Evolutionary conservation across 2,797 vertebrate genomes (phyloP).

Genomic region (Halcyon badia): DNA sequence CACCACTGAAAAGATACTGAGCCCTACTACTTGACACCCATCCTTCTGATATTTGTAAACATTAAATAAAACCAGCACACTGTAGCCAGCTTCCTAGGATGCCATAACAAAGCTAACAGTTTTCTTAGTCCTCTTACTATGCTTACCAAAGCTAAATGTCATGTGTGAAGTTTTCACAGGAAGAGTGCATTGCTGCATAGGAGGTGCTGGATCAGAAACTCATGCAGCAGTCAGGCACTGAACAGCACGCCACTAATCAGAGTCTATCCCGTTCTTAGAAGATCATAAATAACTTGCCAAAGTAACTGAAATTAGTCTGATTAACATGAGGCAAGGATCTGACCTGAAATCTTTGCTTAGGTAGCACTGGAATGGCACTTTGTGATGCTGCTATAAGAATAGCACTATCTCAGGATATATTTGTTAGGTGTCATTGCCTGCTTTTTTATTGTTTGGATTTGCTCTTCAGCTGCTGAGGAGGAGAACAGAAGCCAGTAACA

Average conservation of each 20-base stretch:
- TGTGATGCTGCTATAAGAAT: neutral
- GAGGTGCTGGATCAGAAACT: neutral
- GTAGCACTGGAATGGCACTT: neutral
- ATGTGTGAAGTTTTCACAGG: neutral
- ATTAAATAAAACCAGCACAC: neutral
- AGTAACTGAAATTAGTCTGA: neutral
- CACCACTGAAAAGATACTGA: too few relatives aligned
- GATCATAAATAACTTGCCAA: neutral
- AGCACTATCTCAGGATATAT: fast-evolving
- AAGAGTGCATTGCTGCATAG: neutral
- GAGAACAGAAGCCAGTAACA: neutral
- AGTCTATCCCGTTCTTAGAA: neutral
- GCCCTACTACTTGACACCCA: too few relatives aligned
- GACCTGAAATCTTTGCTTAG: neutral
- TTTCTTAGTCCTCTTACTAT: neutral
- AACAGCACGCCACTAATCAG: neutral
- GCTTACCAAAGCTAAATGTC: neutral
- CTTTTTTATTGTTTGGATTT: neutral
- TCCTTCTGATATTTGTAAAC: too few relatives aligned
- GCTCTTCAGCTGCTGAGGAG: neutral
- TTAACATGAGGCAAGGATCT: neutral
- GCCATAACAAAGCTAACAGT: neutral
- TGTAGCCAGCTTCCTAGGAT: neutral
- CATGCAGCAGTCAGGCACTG: neutral
- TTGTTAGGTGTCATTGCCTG: too few relatives aligned